phyloP scores from a whole-genome alignment of 2,797 vertebrate genomes.

The Ctenopoma kingsleyae region DNA sequence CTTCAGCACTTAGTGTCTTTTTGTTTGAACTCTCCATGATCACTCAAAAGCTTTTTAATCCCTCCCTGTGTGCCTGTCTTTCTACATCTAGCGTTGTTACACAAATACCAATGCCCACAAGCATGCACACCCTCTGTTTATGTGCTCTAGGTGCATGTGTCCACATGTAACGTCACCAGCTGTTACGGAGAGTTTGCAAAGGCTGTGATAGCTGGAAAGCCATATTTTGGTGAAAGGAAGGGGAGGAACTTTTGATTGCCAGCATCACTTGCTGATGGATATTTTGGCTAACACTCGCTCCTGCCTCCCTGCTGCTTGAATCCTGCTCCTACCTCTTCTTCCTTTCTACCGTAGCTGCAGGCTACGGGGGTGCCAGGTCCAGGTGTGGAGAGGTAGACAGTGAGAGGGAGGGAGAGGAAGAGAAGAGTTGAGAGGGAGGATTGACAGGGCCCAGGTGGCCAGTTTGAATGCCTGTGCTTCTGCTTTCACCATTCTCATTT shows the following conservation, averaged over 20 bases:
- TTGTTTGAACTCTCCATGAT: constrained; percentile 52
- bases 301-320: constrained; percentile 54
- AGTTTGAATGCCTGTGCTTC: constrained; percentile 46
- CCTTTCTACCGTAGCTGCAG: constrained; percentile 46
- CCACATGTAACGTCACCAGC: constrained; percentile 45
- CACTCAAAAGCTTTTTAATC: constrained; percentile 42
- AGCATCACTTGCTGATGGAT: constrained; percentile 63
- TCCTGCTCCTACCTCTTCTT: constrained; percentile 40
- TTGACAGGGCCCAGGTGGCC: constrained; percentile 75
- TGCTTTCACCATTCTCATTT: constrained; percentile 64
- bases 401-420: constrained; percentile 23
- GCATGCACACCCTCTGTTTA: constrained; percentile 16
- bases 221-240: constrained; percentile 42
- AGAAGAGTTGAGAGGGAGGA: constrained; percentile 33
- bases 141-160: constrained; percentile 47
- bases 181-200: constrained; percentile 46
- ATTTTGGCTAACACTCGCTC: constrained; percentile 57
- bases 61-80: constrained; percentile 19
- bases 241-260: constrained; percentile 34
- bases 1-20: constrained; percentile 52
- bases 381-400: constrained; percentile 63
- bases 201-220: constrained; percentile 38
- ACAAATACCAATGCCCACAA: constrained; percentile 47
- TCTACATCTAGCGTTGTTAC: constrained; percentile 41
- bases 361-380: constrained; percentile 51